Conservation (phyloP, 2,888 invertebrate species). For the Rhamphomyia laevipes region DNA sequence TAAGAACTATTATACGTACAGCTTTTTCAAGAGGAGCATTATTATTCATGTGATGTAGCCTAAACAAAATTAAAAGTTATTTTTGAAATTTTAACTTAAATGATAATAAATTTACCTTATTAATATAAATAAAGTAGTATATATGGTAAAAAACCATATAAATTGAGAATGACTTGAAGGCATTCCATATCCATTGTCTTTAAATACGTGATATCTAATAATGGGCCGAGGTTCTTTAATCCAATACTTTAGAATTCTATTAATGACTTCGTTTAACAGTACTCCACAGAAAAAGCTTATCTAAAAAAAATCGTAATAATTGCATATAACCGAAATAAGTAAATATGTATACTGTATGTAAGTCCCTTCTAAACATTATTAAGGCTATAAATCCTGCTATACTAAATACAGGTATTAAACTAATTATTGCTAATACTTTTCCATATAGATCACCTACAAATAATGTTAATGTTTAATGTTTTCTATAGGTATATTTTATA, state of each 20-base stretch:
- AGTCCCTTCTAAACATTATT: constrained; percentile 77
- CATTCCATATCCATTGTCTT: constrained; percentile 82
- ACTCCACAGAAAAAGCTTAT: constrained; percentile 74
- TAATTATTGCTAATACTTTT: constrained; percentile 67
- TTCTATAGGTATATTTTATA: too few species aligned
- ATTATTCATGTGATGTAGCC: constrained; percentile 72
- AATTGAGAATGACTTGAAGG: constrained; percentile 87
- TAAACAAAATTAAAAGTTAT: constrained; percentile 32
- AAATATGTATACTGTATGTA: constrained; percentile 77
- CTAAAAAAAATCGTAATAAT: constrained; percentile 43
- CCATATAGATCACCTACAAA: constrained; percentile 67
- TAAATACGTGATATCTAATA: constrained; percentile 50
- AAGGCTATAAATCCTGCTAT: constrained; percentile 71
- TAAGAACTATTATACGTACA: constrained; percentile 55
- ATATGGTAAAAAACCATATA: constrained; percentile 82
- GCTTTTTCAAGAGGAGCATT: constrained; percentile 64
- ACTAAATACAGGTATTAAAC: constrained; percentile 73
- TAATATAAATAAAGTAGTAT: constrained; percentile 72
- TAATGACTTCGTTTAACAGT: constrained; percentile 62
- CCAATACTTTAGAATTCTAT: constrained; percentile 67
- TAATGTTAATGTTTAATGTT: too few species aligned
- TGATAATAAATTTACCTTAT: constrained; percentile 51
- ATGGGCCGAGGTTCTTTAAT: constrained; percentile 72
- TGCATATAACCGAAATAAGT: constrained; percentile 4
- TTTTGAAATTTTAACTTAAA: too few species aligned